These are phyloP conservation scores for Falcaria lacertinaria DNA, from an alignment of 2,888 invertebrate species.

Conservation along the genomic window DNA sequence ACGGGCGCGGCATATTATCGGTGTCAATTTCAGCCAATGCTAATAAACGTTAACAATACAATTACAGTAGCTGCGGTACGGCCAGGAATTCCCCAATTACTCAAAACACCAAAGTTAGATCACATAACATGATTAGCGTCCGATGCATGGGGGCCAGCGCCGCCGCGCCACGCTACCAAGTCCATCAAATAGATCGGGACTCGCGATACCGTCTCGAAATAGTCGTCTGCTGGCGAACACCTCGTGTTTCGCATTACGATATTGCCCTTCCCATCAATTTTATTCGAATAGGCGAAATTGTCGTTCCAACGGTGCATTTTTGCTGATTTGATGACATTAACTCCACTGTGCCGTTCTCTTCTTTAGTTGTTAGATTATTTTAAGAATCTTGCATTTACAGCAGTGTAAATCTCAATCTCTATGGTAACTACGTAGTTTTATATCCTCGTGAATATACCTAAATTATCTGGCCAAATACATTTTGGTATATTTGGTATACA, in stretches of 20 bases:
- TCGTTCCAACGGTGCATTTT: slow-evolving; percentile 26
- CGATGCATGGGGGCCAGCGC: slow-evolving; percentile 46
- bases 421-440: too few relatives aligned
- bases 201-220: slow-evolving; percentile 60
- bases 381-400: too few relatives aligned
- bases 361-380: too few relatives aligned
- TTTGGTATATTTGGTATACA: too few relatives aligned
- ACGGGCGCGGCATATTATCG: neutral
- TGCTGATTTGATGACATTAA: slow-evolving; percentile 17
- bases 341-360: slow-evolving; percentile 2
- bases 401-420: too few relatives aligned
- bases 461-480: too few relatives aligned
- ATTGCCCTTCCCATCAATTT: slow-evolving; percentile 65
- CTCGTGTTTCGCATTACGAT: slow-evolving; percentile 64
- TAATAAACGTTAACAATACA: slow-evolving; percentile 14
- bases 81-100: slow-evolving; percentile 40
- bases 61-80: slow-evolving; percentile 15
- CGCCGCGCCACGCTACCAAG: slow-evolving; percentile 43
- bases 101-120: slow-evolving; percentile 48
- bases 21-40: slow-evolving; percentile 11
- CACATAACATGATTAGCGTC: slow-evolving; percentile 53
- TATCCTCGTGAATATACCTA: too few relatives aligned
- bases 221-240: slow-evolving; percentile 43
- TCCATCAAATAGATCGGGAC: slow-evolving; percentile 72
- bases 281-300: slow-evolving; percentile 47